Conservation (phyloP, 2,797 vertebrate genomes). For the Pseudomugil gertrudae region DNA sequence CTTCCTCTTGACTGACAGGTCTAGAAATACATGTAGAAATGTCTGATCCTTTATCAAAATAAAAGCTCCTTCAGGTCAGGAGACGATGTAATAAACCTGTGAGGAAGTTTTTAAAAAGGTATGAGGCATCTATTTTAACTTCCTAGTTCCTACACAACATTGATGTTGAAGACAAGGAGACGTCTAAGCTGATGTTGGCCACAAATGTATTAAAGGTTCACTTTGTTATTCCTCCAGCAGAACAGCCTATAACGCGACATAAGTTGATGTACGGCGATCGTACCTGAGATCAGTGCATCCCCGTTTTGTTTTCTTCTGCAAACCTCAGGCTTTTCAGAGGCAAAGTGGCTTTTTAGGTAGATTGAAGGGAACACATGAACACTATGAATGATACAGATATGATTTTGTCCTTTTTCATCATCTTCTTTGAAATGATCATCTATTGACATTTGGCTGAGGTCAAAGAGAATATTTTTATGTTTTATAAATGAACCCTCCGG, state of each 20-base stretch:
- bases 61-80: background rate
- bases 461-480: slow-evolving; percentile 64
- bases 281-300: background rate
- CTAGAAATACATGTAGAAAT: background rate
- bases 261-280: slow-evolving; percentile 1
- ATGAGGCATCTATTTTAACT: background rate
- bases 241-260: background rate
- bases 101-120: no score
- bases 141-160: background rate
- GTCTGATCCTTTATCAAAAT: background rate
- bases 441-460: slow-evolving; percentile 59
- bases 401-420: slow-evolving; percentile 50
- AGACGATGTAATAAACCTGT: background rate
- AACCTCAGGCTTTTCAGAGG: slow-evolving; percentile 21
- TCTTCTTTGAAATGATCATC: slow-evolving; percentile 56
- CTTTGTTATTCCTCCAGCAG: no score
- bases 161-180: background rate
- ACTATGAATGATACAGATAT: slow-evolving; percentile 42
- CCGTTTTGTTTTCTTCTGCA: background rate
- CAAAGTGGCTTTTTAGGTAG: slow-evolving; percentile 44
- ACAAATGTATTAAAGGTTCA: no score
- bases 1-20: background rate
- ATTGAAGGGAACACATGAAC: slow-evolving; percentile 36
- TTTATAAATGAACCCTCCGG: slow-evolving; percentile 64
- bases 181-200: background rate